Base-by-base conservation (phyloP, 2,113 vertebrate species). In the Nymphicus hollandicus region DNA sequence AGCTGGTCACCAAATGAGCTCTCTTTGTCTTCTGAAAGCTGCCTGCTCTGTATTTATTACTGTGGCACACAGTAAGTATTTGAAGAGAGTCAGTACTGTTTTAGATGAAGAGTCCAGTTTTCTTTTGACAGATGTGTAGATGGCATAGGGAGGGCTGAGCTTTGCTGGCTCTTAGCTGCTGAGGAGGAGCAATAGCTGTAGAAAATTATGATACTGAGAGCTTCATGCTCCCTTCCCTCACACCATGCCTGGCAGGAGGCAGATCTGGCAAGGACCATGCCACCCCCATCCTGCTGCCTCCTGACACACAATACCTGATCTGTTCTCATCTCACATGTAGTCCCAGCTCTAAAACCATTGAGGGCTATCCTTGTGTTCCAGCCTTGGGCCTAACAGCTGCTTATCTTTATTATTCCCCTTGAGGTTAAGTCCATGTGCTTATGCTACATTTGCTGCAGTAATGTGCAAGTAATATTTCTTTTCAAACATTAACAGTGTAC, bases 241-340 rank as follows among this genome's bases (percentile, higher is more conserved):
- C 2, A 7, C 9, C 4, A 2, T 15, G 6, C 6, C 24, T 53
- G 18, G 24, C 18, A 53, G 14, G 23, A 63, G 10, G 37, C 11
- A 80, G 2, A 19, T 5, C 3, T 50, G n/a, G 15, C 2, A 5
- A 52, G 6, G 9, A 49, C 53, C 10, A 4, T 46, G 44, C 5
- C 55, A 29, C 4, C 6, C 7, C 4, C 17, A 44, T 29, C 5
- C 27, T 16, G 13, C 4, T 39, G 52, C 41, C 13, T 5, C 24
- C 0, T 5, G 19, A 28, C 2, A 4, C 43, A 47, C 1, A 47
- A 15, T 27, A 43, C 6, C 9, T 11, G 3, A 0, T 27, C 37
- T 72, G 4, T 61, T 63, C 13, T 47, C 29, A 35, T 5, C 8
- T 43, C 41, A 39, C 5, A 16, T 2, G 3, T 17, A 29, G 19